These are phyloP conservation scores for Lissonota sp. DNA, from an alignment of 2,888 invertebrate genomes.

Conservation along the genomic window DNA sequence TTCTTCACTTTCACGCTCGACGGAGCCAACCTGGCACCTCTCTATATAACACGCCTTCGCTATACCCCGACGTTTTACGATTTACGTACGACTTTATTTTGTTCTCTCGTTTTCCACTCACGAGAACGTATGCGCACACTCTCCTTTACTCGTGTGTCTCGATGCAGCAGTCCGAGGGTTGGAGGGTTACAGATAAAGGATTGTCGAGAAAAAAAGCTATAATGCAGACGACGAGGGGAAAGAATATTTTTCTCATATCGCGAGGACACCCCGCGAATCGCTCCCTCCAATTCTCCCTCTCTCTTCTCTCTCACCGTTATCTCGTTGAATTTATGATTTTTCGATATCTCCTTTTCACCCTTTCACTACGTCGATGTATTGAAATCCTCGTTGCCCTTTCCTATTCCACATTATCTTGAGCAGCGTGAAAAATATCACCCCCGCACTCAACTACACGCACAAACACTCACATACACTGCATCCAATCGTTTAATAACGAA, in stretches of 20 bases:
- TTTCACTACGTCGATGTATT: background rate
- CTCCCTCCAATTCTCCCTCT: too few relatives aligned
- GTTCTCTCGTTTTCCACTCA: background rate
- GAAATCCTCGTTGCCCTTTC: background rate
- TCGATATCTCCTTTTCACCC: background rate
- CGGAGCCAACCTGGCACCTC: too few relatives aligned
- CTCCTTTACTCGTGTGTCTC: background rate
- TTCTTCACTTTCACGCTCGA: background rate
- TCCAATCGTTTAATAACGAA: background rate
- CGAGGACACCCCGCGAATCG: background rate
- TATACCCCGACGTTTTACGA: background rate
- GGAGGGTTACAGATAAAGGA: background rate
- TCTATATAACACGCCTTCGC: background rate
- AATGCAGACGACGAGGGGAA: too few relatives aligned
- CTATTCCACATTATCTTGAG: background rate
- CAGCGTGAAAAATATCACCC: background rate
- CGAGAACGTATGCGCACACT: background rate
- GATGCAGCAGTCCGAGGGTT: too few relatives aligned
- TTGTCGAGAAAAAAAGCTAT: background rate
- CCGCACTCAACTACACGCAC: too few relatives aligned
- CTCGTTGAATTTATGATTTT: slow-evolving; percentile 1
- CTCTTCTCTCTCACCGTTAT: background rate
- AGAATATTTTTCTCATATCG: background rate
- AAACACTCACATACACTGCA: background rate
- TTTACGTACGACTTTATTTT: background rate